Evolutionary conservation across 2,797 vertebrate species (phyloP), one percentile per base, ranked within the genome.

Genomic region (Cichlasoma orientale): DNA sequence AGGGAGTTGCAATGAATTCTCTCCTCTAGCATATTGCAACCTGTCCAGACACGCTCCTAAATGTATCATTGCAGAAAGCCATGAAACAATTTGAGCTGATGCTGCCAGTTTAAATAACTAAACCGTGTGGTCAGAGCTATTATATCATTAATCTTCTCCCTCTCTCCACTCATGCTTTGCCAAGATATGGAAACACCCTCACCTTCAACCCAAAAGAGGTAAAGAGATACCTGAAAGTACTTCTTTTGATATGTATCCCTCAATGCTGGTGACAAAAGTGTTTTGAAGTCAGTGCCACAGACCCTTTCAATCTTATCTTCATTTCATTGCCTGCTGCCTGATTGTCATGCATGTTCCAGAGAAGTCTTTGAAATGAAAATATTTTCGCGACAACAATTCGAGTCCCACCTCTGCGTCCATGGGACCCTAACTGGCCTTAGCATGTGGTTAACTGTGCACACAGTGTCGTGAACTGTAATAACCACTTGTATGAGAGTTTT

Each of bases 41-140:
- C 88, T 95, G 95, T 93, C 94, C 80, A 66, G 92, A 89, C 95
- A 93, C 77, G 95, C 87, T 92, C 75, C 89, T 86, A 92, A 95
- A 94, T 94, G 94, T 96, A 95, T 95, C 94, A 92, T 94, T 94
- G 94, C 94, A 94, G 94, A 94, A 94, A 95, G 87, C 93, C 95
- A 94, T 95, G 95, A 95, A 95, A 96, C 94, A 95, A 94, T 96
- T 95, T 95, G 94, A 95, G 92, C 94, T 94, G 94, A 95, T 95
- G 93, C 94, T 95, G 95, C 94, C 94, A 96, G 95, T 95, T 95
- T 94, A 95, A 95, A 95, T 95, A 94, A 94, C 95, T 95, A 93
- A 94, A 95, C 90, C 92, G 87, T 94, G 93, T 94, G 94, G 94
- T 95, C 95, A 93, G 93, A 94, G 93, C 93, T 93, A 95, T 95